Conservation (phyloP, 2,888 invertebrate genomes). For the Stenchaetothrips biformis region DNA sequence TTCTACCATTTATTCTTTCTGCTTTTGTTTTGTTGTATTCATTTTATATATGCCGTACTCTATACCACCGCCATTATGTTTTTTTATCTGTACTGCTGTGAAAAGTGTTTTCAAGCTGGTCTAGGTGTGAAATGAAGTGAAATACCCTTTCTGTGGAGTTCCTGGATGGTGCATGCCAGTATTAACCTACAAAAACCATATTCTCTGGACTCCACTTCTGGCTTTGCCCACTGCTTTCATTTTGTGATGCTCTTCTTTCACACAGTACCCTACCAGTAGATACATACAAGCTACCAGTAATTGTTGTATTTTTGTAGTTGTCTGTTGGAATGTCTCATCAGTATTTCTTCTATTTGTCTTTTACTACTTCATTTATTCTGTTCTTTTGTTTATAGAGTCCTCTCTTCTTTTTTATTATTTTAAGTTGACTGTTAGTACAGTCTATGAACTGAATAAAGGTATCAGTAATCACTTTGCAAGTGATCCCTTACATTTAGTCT, state of each 20-base stretch:
- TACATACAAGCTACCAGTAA: background rate
- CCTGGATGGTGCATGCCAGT: background rate
- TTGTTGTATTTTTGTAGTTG: constrained; percentile 10
- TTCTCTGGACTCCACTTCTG: background rate
- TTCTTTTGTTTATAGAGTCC: constrained; percentile 13
- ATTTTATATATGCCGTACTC: background rate
- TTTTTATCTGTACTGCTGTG: no score
- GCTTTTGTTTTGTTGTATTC: background rate
- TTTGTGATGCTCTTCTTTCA: background rate
- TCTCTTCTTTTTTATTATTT: background rate
- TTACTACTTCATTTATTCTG: constrained; percentile 2
- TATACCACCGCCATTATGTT: constrained; percentile 17
- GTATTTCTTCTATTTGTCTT: constrained; percentile 13
- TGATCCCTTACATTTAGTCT: constrained; percentile 17
- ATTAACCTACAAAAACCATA: background rate
- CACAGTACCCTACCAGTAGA: background rate
- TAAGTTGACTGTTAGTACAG: constrained; percentile 18
- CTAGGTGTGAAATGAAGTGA: no score
- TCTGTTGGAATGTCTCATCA: constrained; percentile 15
- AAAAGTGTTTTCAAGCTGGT: no score
- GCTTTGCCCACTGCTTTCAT: background rate
- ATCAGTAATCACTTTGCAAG: constrained; percentile 13
- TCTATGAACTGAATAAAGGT: constrained; percentile 12
- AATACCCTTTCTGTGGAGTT: no score
- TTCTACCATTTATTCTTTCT: background rate